Percentiles rank a stretch among this genome's conserved stretches.
These are phyloP conservation scores for Tetramorium parvispinum DNA, from an alignment of 1,140 invertebrate genomes.

Conservation along the genomic window DNA sequence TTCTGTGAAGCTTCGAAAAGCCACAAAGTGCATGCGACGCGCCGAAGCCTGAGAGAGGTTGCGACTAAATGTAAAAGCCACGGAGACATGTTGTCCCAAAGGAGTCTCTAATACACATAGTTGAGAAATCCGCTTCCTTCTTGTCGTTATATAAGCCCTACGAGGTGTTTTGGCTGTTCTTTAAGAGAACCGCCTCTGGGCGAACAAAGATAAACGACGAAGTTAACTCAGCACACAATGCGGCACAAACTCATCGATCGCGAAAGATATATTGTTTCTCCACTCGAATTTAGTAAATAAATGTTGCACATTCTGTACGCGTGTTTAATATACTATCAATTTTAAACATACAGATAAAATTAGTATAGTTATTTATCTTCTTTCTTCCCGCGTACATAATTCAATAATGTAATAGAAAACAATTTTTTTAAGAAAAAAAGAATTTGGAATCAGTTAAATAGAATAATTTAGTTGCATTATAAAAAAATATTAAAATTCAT, in stretches of 20 bases:
- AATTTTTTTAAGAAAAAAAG: neutral
- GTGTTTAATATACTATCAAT: neutral
- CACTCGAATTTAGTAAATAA: neutral
- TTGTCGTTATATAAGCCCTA: neutral
- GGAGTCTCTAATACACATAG: neutral
- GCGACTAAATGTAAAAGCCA: slow-evolving; percentile 25
- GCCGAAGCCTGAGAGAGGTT: neutral
- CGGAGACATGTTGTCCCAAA: slow-evolving; percentile 4
- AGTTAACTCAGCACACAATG: neutral
- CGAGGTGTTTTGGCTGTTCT: neutral
- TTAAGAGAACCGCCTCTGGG: neutral
- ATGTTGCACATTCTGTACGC: neutral
- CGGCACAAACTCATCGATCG: neutral
- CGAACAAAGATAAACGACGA: neutral
- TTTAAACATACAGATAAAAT: neutral
- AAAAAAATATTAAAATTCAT: neutral
- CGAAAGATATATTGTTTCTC: neutral
- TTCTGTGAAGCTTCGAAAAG: slow-evolving; percentile 34
- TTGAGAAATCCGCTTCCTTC: slow-evolving; percentile 5
- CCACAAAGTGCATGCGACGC: neutral
- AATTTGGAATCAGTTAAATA: neutral
- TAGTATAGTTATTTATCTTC: neutral
- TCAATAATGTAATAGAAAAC: neutral
- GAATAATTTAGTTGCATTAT: neutral
- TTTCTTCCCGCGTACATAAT: neutral